Evolutionary conservation across 2,113 vertebrate genomes (phyloP).

Genomic region (Barbus barbus): DNA sequence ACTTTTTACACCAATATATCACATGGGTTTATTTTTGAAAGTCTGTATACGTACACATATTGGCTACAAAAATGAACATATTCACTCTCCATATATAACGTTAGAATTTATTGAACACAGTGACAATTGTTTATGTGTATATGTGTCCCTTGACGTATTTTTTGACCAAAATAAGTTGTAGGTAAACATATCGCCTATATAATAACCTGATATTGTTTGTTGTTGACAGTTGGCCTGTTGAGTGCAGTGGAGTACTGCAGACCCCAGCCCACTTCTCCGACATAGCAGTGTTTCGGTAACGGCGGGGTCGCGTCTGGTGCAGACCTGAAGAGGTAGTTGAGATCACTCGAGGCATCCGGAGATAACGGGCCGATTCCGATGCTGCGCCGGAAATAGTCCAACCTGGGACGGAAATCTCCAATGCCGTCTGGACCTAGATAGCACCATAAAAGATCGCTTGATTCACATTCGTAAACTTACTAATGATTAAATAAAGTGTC

Average conservation of each 20-base stretch:
- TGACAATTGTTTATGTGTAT: too few relatives aligned
- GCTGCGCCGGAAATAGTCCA: slow-evolving; percentile 60
- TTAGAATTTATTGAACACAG: not conserved
- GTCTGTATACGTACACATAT: not conserved
- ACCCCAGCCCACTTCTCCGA: slow-evolving; percentile 77
- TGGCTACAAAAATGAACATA: not conserved
- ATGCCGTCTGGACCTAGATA: slow-evolving; percentile 76
- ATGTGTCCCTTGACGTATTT: too few relatives aligned
- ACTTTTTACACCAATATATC: not conserved
- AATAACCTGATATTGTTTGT: slow-evolving; percentile 75
- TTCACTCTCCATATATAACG: too few relatives aligned
- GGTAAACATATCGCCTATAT: not conserved
- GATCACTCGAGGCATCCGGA: slow-evolving; percentile 69
- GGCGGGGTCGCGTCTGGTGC: slow-evolving; percentile 32
- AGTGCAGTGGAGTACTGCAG: slow-evolving; percentile 65
- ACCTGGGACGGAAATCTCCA: slow-evolving; percentile 71
- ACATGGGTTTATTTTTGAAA: not conserved
- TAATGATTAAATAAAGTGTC: not conserved
- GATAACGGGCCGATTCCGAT: slow-evolving; percentile 62
- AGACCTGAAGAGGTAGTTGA: slow-evolving; percentile 68
- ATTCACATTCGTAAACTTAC: not conserved
- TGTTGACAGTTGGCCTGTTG: slow-evolving; percentile 66
- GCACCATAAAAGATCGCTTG: not conserved
- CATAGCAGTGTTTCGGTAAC: slow-evolving; percentile 53
- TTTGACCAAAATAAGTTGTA: not conserved